Conservation (phyloP, 2,797 vertebrate species). For the Momotus momota region DNA sequence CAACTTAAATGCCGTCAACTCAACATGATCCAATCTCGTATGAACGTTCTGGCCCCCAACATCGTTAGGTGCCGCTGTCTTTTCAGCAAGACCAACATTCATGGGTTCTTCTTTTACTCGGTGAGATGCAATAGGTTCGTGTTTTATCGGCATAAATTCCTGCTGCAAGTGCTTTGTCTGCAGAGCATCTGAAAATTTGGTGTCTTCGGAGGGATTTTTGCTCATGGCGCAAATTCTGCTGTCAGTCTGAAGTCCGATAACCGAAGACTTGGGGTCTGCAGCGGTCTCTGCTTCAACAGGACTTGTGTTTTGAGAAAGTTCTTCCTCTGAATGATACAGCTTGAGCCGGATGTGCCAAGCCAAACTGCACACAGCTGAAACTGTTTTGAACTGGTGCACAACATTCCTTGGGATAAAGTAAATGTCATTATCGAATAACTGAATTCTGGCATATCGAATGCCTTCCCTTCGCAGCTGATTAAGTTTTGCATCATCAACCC, state of each 20-base stretch:
- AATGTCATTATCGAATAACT: slow-evolving; percentile 95
- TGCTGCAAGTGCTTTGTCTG: slow-evolving; percentile 72
- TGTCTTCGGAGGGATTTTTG: slow-evolving; percentile 75
- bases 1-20: slow-evolving; percentile 74
- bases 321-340: slow-evolving; percentile 85
- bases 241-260: slow-evolving; percentile 76
- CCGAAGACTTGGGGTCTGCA: slow-evolving; percentile 64
- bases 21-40: slow-evolving; percentile 79
- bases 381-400: slow-evolving; percentile 98
- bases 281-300: slow-evolving; percentile 62
- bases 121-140: slow-evolving; percentile 74
- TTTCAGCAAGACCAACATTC: slow-evolving; percentile 76
- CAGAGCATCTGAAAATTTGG: slow-evolving; percentile 74
- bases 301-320: slow-evolving; percentile 54
- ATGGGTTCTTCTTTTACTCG: slow-evolving; percentile 72
- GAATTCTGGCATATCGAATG: slow-evolving; percentile 95
- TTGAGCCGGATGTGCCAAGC: slow-evolving; percentile 95
- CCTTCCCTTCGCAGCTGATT: slow-evolving; percentile 97
- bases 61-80: slow-evolving; percentile 78
- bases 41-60: slow-evolving; percentile 80
- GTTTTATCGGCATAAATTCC: slow-evolving; percentile 77
- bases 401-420: slow-evolving; percentile 98
- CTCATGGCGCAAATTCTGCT: slow-evolving; percentile 61
- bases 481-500: slow-evolving; percentile 98
- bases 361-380: slow-evolving; percentile 96